A percentile compares a stretch with the other conserved stretches of the same genome.
Evolutionary conservation across 2,797 vertebrate species (phyloP).

Genomic region (Morelia viridis): DNA sequence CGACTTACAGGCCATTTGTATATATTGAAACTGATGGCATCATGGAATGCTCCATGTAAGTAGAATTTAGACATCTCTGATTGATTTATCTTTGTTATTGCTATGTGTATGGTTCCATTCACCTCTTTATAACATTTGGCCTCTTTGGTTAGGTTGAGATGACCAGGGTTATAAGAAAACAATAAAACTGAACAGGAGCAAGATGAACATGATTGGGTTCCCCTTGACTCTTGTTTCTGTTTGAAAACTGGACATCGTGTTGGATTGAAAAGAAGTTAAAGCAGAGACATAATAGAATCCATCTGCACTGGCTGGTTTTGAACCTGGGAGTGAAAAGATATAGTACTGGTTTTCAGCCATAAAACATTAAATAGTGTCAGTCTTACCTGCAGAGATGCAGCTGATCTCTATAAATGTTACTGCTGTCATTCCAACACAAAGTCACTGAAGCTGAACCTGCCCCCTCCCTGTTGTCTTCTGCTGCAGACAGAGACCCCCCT

Average conservation of each 20-base stretch:
- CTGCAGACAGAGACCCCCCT: neutral
- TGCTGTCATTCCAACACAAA: neutral
- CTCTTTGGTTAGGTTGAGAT: neutral
- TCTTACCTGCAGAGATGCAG: neutral
- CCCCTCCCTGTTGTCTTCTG: neutral
- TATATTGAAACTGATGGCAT: neutral
- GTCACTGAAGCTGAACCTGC: neutral
- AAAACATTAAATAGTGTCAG: constrained; percentile 8
- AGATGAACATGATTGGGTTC: neutral
- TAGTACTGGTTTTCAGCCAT: constrained; percentile 3
- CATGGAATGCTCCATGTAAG: neutral
- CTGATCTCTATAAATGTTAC: neutral
- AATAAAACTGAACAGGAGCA: neutral
- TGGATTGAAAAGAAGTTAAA: neutral
- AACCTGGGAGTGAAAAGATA: neutral
- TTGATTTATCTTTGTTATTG: neutral
- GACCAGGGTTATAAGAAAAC: neutral
- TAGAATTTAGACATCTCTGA: neutral
- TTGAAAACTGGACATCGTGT: neutral
- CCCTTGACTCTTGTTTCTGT: neutral
- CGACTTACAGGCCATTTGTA: neutral
- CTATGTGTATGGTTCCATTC: neutral
- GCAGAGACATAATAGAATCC: neutral
- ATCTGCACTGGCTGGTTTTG: neutral
- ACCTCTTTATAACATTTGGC: neutral